phyloP scores from a whole-genome alignment of 2,113 vertebrate species.

The Atrichornis clamosus region DNA sequence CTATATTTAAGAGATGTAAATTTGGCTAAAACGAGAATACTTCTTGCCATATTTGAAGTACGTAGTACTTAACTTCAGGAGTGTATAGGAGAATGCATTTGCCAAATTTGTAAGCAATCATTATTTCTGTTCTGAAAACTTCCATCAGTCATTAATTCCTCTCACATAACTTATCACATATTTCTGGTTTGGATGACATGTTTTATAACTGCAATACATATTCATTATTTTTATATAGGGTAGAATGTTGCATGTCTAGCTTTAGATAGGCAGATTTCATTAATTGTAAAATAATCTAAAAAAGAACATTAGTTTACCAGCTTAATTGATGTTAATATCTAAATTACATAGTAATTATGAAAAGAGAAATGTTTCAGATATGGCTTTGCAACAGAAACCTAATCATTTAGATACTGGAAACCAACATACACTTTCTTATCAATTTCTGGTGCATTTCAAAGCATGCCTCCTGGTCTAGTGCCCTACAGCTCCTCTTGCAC shows the following conservation, averaged over 20 bases:
- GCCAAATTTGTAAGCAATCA: not conserved
- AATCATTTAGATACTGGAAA: conserved; percentile 7
- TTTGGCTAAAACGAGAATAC: not conserved
- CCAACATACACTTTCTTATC: conserved; percentile 34
- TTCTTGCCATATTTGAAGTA: not conserved
- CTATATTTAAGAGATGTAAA: not conserved
- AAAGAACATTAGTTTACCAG: conserved; percentile 33
- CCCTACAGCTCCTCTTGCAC: not conserved
- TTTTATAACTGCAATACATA: not conserved
- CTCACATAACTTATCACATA: not conserved
- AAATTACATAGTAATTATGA: conserved; percentile 54
- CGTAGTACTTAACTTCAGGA: not conserved
- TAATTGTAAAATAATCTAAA: conserved; percentile 46
- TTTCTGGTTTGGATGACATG: not conserved
- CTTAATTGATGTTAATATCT: conserved; percentile 56
- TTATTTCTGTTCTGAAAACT: not conserved
- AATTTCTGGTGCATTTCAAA: conserved; percentile 25
- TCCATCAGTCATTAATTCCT: not conserved
- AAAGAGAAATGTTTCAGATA: conserved; percentile 37
- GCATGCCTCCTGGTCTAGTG: conserved; percentile 23
- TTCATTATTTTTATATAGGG: not conserved
- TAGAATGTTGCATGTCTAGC: not conserved
- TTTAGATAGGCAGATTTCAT: conserved; percentile 34
- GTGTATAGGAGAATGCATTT: not conserved
- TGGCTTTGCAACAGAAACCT: not conserved